A percentile compares a stretch with the other conserved stretches of the same genome.
Conservation (phyloP, 2,113 vertebrate genomes). For the Xiphophorus couchianus region DNA sequence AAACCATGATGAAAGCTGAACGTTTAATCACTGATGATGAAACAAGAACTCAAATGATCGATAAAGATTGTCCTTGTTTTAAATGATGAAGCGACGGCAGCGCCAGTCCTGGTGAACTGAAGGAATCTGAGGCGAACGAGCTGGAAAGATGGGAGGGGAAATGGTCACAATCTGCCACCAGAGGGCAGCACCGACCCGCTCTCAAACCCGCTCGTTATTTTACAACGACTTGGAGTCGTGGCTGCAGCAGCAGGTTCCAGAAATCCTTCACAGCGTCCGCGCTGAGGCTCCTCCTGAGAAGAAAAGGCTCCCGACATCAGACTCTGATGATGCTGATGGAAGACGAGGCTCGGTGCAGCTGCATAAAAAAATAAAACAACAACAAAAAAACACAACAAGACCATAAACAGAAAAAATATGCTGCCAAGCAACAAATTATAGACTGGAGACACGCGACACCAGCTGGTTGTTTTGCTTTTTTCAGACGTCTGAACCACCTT, state of each 20-base stretch:
- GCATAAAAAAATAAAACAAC: not conserved
- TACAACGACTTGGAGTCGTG: constrained; percentile 25
- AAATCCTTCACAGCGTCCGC: not conserved
- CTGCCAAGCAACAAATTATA: not conserved
- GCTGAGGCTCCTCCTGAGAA: constrained; percentile 1
- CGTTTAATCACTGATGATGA: not conserved
- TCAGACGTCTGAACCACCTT: no score
- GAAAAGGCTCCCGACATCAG: constrained; percentile 43
- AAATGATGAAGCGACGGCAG: not conserved
- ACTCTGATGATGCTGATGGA: constrained; percentile 81
- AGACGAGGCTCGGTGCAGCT: constrained; percentile 79
- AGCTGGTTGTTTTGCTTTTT: no score
- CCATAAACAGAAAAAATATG: not conserved
- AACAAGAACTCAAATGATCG: not conserved
- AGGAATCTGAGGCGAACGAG: constrained; percentile 26
- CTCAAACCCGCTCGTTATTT: constrained; percentile 17
- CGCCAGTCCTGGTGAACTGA: not conserved
- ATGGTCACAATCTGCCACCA: constrained; percentile 19
- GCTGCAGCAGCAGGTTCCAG: not conserved
- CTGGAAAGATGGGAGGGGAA: constrained; percentile 18
- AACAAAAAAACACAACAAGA: constrained; percentile 6
- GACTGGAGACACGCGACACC: not conserved
- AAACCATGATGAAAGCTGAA: constrained; percentile 11
- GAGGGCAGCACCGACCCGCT: constrained; percentile 27
- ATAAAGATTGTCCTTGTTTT: not conserved